phyloP scores from a whole-genome alignment of 2,888 invertebrate species.

The Hymenopus coronatus region DNA sequence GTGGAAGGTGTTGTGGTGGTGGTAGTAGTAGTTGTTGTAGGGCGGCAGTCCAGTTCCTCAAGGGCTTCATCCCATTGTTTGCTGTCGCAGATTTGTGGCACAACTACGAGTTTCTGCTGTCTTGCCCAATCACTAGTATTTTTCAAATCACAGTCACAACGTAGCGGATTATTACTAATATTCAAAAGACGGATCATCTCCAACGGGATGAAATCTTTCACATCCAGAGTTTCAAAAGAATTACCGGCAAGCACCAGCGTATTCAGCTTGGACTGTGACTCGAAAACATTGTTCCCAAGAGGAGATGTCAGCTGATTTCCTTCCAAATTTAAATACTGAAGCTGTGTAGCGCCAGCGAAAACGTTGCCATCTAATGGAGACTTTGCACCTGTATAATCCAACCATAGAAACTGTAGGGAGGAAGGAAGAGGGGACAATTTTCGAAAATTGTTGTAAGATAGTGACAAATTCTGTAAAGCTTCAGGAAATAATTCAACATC shows the following conservation, averaged over 20 bases:
- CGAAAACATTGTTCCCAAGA: neutral
- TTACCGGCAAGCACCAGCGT: neutral
- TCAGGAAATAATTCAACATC: neutral
- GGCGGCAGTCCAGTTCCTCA: neutral
- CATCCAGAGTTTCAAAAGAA: neutral
- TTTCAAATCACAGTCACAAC: neutral
- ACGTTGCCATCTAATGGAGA: neutral
- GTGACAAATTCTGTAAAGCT: neutral
- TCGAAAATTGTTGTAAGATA: neutral
- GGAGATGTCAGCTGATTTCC: neutral
- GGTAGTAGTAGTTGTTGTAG: neutral
- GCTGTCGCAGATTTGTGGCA: neutral
- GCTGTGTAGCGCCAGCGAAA: neutral
- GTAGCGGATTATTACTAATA: neutral
- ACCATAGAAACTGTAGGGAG: neutral
- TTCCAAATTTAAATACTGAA: neutral
- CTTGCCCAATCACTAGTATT: neutral
- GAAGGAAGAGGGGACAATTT: neutral
- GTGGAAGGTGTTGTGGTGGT: neutral
- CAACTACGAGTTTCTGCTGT: neutral
- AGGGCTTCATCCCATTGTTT: neutral
- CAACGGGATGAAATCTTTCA: neutral
- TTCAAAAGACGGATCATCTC: neutral
- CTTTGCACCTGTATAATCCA: neutral
- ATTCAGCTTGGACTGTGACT: neutral